Evolutionary conservation across 2,797 vertebrate species (phyloP).

Genomic region (Periparus ater): DNA sequence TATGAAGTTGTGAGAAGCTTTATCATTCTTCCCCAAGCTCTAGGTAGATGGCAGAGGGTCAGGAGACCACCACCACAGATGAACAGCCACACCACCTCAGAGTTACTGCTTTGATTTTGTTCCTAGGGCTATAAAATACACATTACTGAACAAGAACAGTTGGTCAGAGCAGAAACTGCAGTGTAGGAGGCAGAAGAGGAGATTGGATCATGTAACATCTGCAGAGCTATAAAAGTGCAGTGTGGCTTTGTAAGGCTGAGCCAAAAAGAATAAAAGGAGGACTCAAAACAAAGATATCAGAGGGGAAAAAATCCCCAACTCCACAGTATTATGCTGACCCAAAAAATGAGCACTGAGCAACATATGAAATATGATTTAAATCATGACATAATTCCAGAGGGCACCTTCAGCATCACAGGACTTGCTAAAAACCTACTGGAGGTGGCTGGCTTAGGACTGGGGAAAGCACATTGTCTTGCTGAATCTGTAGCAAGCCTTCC

Average conservation of each 20-base stretch:
- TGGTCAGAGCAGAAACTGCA: background rate
- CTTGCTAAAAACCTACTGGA: background rate
- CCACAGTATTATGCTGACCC: background rate
- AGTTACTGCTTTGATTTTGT: background rate
- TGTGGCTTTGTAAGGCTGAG: background rate
- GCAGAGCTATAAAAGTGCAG: background rate
- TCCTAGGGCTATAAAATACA: background rate
- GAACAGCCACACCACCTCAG: background rate
- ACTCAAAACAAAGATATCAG: background rate
- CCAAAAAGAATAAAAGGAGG: background rate
- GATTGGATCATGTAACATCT: slow-evolving; percentile 23
- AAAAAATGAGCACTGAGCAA: background rate
- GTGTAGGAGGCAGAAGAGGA: background rate
- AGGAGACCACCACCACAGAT: background rate
- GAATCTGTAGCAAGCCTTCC: background rate
- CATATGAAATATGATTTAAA: background rate
- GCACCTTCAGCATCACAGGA: background rate
- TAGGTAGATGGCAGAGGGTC: background rate
- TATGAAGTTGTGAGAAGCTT: background rate
- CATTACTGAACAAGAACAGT: background rate
- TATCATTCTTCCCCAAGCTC: background rate
- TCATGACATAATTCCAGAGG: background rate
- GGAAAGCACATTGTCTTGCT: background rate
- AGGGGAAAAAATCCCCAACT: background rate
- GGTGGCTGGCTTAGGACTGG: background rate